These are phyloP conservation scores for Sesia apiformis DNA, from an alignment of 2,888 invertebrate species.

Conservation along the genomic window DNA sequence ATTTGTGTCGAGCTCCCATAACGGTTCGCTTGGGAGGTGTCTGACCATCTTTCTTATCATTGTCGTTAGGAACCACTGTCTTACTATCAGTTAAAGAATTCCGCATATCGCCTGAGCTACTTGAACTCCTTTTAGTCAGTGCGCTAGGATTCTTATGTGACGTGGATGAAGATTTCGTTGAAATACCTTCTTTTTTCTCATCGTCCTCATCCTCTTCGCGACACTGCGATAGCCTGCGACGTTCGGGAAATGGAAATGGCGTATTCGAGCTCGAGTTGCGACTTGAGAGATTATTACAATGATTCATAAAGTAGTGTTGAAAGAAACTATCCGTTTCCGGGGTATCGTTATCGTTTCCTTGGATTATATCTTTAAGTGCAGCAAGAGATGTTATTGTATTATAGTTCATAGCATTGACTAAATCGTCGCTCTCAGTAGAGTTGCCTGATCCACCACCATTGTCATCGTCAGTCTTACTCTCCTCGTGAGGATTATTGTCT, in stretches of 20 bases:
- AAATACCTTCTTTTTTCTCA: conserved; percentile 48
- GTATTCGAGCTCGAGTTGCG: conserved; percentile 55
- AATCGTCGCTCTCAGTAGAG: conserved; percentile 78
- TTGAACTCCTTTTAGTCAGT: conserved; percentile 16
- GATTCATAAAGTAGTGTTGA: conserved; percentile 83
- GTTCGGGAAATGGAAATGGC: conserved; percentile 71
- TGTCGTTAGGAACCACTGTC: neutral
- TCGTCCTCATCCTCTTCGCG: conserved; percentile 90
- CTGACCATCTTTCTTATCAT: neutral
- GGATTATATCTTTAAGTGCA: conserved; percentile 79
- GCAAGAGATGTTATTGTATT: conserved; percentile 81
- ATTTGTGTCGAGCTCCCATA: conserved; percentile 58
- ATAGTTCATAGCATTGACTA: conserved; percentile 79
- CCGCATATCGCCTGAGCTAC: conserved; percentile 12
- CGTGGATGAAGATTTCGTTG: conserved; percentile 11
- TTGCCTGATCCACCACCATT: conserved; percentile 42
- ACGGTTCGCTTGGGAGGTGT: conserved; percentile 48
- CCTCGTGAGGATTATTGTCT: conserved; percentile 18
- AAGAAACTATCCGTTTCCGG: conserved; percentile 77
- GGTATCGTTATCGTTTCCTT: conserved; percentile 73
- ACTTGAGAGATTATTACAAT: conserved; percentile 81
- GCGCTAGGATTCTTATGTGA: conserved; percentile 10
- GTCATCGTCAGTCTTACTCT: conserved; percentile 1
- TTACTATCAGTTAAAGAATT: neutral
- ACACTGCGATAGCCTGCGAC: conserved; percentile 85